Conservation (phyloP, 2,888 invertebrate genomes). For the Apomyelois bistriatella region DNA sequence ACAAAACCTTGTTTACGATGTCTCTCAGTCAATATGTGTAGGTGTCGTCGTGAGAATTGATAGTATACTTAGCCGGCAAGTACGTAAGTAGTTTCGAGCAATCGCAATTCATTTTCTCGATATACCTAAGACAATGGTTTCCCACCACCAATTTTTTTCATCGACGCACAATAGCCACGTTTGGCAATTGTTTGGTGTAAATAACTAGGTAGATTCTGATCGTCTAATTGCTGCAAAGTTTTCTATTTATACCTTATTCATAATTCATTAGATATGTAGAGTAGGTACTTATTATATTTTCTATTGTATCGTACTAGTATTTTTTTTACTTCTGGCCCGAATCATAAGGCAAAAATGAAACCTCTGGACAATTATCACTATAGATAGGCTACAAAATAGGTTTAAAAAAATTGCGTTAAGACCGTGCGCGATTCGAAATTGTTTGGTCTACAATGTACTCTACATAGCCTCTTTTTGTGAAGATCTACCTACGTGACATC, state of each 20-base stretch:
- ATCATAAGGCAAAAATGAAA: too few relatives aligned
- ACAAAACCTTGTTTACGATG: too few relatives aligned
- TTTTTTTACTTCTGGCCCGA: too few relatives aligned
- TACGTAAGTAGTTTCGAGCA: conserved; percentile 33
- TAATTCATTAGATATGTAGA: conserved; percentile 6
- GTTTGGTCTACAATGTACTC: too few relatives aligned
- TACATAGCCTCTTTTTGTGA: too few relatives aligned
- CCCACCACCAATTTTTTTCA: conserved; percentile 51
- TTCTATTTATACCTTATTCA: conserved; percentile 6
- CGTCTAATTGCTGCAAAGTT: conserved; percentile 30
- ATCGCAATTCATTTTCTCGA: conserved; percentile 39
- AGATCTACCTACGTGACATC: too few relatives aligned
- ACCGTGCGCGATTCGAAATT: too few relatives aligned
- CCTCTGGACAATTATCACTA: too few relatives aligned
- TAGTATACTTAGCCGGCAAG: neutral
- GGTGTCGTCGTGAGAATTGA: conserved; percentile 4
- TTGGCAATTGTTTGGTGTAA: conserved; percentile 55
- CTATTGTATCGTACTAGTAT: too few relatives aligned
- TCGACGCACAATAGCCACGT: conserved; percentile 50
- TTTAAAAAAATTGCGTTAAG: too few relatives aligned
- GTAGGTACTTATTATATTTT: neutral
- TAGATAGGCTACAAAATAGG: too few relatives aligned
- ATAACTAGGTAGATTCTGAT: conserved; percentile 39
- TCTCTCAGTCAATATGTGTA: neutral
- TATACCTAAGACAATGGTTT: conserved; percentile 49